phyloP scores from a whole-genome alignment of 2,888 invertebrate species.

The Harpagoxenus sublaevis region DNA sequence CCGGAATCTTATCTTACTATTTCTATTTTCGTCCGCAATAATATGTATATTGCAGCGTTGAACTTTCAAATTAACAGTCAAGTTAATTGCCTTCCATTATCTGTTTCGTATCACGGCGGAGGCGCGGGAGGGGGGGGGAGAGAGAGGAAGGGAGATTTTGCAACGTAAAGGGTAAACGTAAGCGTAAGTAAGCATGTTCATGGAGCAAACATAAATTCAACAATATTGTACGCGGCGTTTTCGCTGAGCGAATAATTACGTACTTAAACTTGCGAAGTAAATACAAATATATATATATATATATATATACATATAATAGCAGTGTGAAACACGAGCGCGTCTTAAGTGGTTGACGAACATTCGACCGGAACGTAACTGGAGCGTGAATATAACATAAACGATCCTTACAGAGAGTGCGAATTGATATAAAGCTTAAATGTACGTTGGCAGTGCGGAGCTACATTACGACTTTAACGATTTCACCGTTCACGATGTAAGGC shows the following conservation, averaged over 20 bases:
- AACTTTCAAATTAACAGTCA: neutral
- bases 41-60: neutral
- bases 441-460: neutral
- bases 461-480: constrained; percentile 19
- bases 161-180: neutral
- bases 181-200: neutral
- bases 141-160: neutral
- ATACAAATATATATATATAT: neutral
- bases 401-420: neutral
- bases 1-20: neutral
- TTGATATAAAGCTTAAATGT: neutral
- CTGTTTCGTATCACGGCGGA: neutral
- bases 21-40: neutral
- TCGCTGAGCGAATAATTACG: neutral
- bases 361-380: neutral
- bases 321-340: neutral
- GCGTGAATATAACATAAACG: constrained; percentile 16
- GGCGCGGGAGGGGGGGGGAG: no score
- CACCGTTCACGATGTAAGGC: neutral
- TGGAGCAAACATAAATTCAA: neutral
- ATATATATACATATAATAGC: neutral
- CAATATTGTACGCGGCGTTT: neutral
- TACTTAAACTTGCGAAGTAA: neutral
- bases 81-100: neutral
- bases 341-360: neutral